These are phyloP conservation scores for Panurus biarmicus DNA, from an alignment of 2,113 vertebrate species.

Conservation along the genomic window DNA sequence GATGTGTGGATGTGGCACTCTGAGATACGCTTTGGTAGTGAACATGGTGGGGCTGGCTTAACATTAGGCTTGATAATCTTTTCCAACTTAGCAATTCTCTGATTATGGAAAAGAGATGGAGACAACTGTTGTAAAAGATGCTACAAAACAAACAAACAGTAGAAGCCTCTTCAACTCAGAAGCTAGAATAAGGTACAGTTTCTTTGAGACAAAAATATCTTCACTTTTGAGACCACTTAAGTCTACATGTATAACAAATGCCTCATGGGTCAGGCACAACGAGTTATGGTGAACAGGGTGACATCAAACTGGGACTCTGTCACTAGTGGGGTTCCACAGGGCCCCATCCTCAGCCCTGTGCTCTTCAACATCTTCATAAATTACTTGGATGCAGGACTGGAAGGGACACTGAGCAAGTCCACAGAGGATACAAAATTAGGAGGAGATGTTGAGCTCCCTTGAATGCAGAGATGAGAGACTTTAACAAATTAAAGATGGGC, in stretches of 20 bases:
- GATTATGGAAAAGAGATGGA: background rate
- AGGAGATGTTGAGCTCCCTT: rapidly evolving
- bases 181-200: background rate
- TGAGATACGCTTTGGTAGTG: background rate
- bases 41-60: rapidly evolving
- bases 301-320: background rate
- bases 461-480: background rate
- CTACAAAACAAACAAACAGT: background rate
- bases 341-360: rapidly evolving
- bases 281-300: rapidly evolving
- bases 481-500: background rate
- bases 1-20: too few relatives aligned
- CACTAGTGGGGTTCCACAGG: background rate
- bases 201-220: background rate
- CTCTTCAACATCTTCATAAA: background rate
- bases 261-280: background rate
- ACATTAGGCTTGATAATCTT: background rate
- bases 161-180: background rate
- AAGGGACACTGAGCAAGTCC: background rate
- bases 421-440: rapidly evolving
- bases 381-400: background rate
- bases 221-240: background rate
- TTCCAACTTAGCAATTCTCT: background rate
- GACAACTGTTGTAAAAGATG: background rate
- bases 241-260: background rate